Percentiles rank a stretch among this genome's conserved stretches.
These are phyloP conservation scores for Drosophila burlai DNA, from an alignment of 1,140 invertebrate species.

Conservation along the genomic window DNA sequence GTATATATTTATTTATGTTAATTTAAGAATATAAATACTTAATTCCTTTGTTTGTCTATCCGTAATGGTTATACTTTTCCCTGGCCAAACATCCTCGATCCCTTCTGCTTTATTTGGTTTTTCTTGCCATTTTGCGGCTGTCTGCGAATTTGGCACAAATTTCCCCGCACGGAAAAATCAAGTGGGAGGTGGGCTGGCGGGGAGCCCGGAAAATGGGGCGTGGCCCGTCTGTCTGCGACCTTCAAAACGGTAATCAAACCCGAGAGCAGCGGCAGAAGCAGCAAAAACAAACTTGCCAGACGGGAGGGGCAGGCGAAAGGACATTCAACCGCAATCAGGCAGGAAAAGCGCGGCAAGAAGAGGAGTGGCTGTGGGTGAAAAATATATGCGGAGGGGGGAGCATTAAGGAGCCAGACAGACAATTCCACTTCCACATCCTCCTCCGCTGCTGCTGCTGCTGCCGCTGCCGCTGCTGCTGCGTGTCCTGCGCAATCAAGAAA, in stretches of 20 bases:
- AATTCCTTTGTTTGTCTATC: not conserved
- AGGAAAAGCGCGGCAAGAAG: not conserved
- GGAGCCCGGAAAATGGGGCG: slow-evolving; percentile 1
- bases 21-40: not conserved
- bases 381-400: not conserved
- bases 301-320: slow-evolving; percentile 35
- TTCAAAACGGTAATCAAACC: slow-evolving; percentile 58
- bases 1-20: not conserved
- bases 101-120: slow-evolving; percentile 1
- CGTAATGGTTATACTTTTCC: not conserved
- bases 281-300: slow-evolving; percentile 67
- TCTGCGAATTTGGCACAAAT: slow-evolving; percentile 59
- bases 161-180: slow-evolving; percentile 13
- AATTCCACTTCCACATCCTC: slow-evolving; percentile 29
- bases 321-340: slow-evolving; percentile 61
- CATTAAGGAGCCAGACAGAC: slow-evolving; percentile 26
- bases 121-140: slow-evolving; percentile 25
- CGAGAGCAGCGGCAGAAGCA: slow-evolving; percentile 29
- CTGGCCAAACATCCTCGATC: slow-evolving; percentile 5
- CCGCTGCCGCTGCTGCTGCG: not conserved
- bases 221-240: slow-evolving; percentile 64
- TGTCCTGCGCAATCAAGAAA: slow-evolving; percentile 56
- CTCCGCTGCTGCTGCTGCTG: not conserved
- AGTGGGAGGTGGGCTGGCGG: no score
- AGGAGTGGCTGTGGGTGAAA: no score